Base-by-base conservation (phyloP, 2,113 vertebrate genomes). In the Trematomus loennbergii region DNA sequence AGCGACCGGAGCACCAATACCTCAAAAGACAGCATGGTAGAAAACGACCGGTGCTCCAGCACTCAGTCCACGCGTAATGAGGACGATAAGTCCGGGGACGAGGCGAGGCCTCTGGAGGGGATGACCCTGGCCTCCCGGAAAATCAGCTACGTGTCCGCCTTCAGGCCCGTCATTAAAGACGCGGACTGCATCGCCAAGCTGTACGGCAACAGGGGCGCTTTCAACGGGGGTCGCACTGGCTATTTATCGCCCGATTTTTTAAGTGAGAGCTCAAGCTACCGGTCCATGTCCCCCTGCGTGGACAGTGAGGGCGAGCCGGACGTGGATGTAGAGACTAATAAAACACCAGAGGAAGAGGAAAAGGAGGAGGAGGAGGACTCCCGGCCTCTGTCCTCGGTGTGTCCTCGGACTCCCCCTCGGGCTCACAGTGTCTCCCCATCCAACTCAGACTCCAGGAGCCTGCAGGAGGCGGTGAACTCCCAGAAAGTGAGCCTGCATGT, bases 151-250 rank as follows among this genome's bases (percentile, higher is more conserved):
- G 95, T 99, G 20, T 99, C 97, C 2, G 97, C 97, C 12, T 99
- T 99, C 95, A 95, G 97, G 22, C 97, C 97, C 0, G 97, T 99
- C 4, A 96, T 98, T 45, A 98, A 98, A 86, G 97, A 98, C 88
- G 91, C 96, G 0, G 97, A 98, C 90, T 97, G 97, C 82, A 97
- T 99, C 72, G 97, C 97, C 61, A 98, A 98, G 81, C 95, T 99
- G 50, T 99, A 99, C 65, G 97, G 97, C 4, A 97, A 94, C 90
- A 78, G 97, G 16, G 95, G 95, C 36, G 91, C 94, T 1, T 97
- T 95, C 54, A 87, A 92, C 3, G 94, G 92, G 0, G 90, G 77
- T 82, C 95, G 78, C 83, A 93, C 93, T 53, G 97, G 97, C 6
- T 98, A 98, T 70, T 84, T 96, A 52, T 98, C 97, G 2, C 97